Conservation (phyloP, 2,113 vertebrate genomes). For the Excalfactoria chinensis region DNA sequence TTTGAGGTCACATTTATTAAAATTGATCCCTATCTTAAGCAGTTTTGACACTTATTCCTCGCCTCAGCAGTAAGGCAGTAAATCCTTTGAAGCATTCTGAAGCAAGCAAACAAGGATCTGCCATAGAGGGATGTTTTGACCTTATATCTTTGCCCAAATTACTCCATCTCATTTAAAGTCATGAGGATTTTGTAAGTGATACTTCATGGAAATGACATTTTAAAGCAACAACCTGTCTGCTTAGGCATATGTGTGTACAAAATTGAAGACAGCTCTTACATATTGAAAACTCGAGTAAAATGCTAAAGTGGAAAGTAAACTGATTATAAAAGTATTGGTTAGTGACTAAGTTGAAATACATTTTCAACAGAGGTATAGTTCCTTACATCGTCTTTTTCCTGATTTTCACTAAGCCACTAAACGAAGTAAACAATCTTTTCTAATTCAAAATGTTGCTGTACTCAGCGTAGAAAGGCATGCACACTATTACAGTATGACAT, state of each 20-base stretch:
- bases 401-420: neutral
- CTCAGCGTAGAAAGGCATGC: neutral
- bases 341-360: neutral
- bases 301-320: constrained; percentile 11
- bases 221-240: constrained; percentile 30
- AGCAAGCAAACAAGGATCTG: constrained; percentile 29
- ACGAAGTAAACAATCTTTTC: neutral
- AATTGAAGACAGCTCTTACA: constrained; percentile 12
- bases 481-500: neutral
- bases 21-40: constrained; percentile 66
- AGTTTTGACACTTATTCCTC: constrained; percentile 63
- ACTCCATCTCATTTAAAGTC: constrained; percentile 57
- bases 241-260: neutral
- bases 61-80: constrained; percentile 38
- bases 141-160: constrained; percentile 54
- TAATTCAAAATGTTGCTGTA: neutral
- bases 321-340: neutral
- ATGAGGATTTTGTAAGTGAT: constrained; percentile 50
- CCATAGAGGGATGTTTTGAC: constrained; percentile 43
- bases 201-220: constrained; percentile 54
- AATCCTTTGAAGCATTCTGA: constrained; percentile 57
- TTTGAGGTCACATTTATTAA: constrained; percentile 68
- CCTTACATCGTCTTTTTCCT: neutral
- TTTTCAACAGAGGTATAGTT: neutral
- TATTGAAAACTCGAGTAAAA: neutral